Base-by-base conservation (phyloP, 2,113 vertebrate genomes). In the Cryptoleucopteryx plumbea region DNA sequence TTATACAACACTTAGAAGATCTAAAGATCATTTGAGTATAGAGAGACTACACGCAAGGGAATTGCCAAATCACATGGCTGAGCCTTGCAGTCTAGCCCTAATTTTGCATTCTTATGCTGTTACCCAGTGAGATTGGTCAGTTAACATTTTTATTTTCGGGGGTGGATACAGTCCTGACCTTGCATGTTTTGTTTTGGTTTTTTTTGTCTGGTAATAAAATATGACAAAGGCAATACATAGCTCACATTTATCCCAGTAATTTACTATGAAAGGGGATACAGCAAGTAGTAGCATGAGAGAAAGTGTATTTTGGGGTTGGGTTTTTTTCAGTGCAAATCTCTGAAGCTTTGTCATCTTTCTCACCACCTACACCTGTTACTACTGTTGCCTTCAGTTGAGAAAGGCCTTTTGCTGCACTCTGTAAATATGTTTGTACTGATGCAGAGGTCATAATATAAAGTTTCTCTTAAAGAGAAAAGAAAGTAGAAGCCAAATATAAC, bases 61-160 rank as follows among this genome's bases (percentile, higher is more conserved):
- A 52, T 40, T 65, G 10, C 56, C 40, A 55, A 38, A 22, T 15
- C n/a, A 9, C 0, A 0, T 40, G 34, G 36, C 63, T 29, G 50
- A 84, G 38, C 31, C n/a, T 2, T 29, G 38, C 22, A n/a, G 31
- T 45, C 40, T 13, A 47, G 26, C 20, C 29, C 34, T 21, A 13
- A 27, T 6, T 78, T 55, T 66, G 18, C 47, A 8, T 82, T 75
- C 13, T 1, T 47, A 19, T 5, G 7, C 36, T 73, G 19, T 36
- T 55, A 43, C 13, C 2, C 68, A 27, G 16, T 6, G 14, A 47
- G 8, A 16, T 6, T 10, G 45, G 50, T 17, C 36, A 81, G 6
- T 32, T 50, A 82, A 25, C 13, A 25, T 40, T 32, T 50, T 32
- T 52, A 1, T 6, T 50, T 1, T 29, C 27, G 16, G 52, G 6